Evolutionary conservation across 2,888 invertebrate genomes (phyloP), one percentile per base, ranked within the genome.

Genomic region (Trachelus troglodyta): DNA sequence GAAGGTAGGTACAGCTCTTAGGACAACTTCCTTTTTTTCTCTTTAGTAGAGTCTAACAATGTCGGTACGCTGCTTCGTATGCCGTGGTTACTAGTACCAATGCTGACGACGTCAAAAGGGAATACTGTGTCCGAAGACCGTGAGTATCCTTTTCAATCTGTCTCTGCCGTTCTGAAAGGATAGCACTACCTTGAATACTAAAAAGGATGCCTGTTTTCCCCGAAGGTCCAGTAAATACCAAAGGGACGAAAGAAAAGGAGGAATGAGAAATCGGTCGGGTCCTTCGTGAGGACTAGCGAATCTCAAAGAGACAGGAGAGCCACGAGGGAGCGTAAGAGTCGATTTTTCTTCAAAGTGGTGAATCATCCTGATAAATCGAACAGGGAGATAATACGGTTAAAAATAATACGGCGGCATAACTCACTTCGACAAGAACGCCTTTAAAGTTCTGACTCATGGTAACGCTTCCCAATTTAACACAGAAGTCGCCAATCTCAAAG

Each of bases 361-460:
- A 56, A 56, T 56, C 56, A 6, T 56, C 23, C 23, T 56, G 56
- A 56, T 23, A 56, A 56, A 56, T 56, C 56, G 56, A 56, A 56
- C 23, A 56, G 56, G 56, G 56, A 23, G 23, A 56, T 56, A 56
- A 56, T 56, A 56, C 56, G 23, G 6, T 56, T 56, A 56, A 56
- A 56, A 23, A 23, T 56, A 56, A 56, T 56, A 56, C 56, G 56
- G 2, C 31, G 40, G 71, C 74, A 69, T 40, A 30, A 88, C 91
- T 88, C 85, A 97, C 96, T 94, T 98, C 98, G 74, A 98, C 95
- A 6, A 98, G 93, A 76, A 98, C 95, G 11, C 98, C 98, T 92
- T 98, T 98, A 90, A 98, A 98, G 88, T 95, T 97, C 87, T 97
- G 97, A 90, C 96, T 97, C 94, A 98, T 96, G 0, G 97, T 96